Base-by-base conservation (phyloP, 2,797 vertebrate species). In the Lacerta agilis region DNA sequence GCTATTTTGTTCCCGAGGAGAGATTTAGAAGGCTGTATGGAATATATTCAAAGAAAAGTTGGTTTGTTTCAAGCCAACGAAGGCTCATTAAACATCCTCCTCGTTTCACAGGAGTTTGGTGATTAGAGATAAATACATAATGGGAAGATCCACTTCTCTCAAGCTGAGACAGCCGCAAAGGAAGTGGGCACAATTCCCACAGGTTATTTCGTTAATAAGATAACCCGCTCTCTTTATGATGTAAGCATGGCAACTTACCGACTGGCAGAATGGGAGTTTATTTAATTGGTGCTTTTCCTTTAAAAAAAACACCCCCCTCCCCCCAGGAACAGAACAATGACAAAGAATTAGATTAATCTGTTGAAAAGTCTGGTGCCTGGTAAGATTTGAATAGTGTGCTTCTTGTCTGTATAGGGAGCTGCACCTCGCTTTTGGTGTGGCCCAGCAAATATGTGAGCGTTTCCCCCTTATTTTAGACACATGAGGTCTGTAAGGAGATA, bases 121-220 rank as follows among this genome's bases (percentile, higher is more conserved):
- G 88, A 89, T 89, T 82, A 82, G 33, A 82, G 71, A 89, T 81
- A 86, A 86, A 76, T 89, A 75, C 71, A 58, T 82, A 86, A 82
- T 82, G 83, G 79, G 71, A 89, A 67, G 79, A 76, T 41, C 79
- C 78, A 33, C 45, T 38, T 72, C 18, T 84, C 66, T 84, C 66
- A 72, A 79, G 77, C 41, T 69, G 73, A 86, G 84, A 9, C 88
- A 82, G 20, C 33, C 72, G 27, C 78, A 86, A 58, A 89, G 71
- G 43, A 89, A 85, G 58, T 85, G 58, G 49, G 78, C 78, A 41
- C 58, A 29, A 41, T 33, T 85, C 83, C 86, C 83, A 76, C 25
- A 2, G 43, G 72, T 86, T 81, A 82, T 89, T 86, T 86, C 71
- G 8, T 77, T 76, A 82, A 77, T 86, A 76, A 82, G 72, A 80